Conservation (phyloP, 2,888 invertebrate genomes). For the Leuctra nigra region DNA sequence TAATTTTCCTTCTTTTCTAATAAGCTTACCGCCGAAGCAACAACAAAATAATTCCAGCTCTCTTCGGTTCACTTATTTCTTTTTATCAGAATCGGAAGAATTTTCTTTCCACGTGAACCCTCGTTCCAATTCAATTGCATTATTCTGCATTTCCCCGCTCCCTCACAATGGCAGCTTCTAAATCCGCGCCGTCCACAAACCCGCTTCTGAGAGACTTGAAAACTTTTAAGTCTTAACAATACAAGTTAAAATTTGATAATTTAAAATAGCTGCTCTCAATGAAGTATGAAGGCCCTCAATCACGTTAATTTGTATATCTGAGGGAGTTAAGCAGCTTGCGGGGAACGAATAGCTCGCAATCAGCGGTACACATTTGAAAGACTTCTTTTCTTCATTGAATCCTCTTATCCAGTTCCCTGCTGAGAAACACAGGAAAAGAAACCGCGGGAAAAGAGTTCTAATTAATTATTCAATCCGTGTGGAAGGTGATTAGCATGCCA, state of each 20-base stretch:
- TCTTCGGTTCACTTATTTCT: not conserved
- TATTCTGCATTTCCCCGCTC: conserved; percentile 7
- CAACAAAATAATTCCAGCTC: not conserved
- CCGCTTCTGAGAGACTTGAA: not conserved
- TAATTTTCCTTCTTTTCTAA: conserved; percentile 3
- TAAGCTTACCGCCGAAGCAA: conserved; percentile 1
- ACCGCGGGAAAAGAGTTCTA: conserved; percentile 47
- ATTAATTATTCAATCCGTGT: conserved; percentile 55
- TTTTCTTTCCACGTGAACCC: not conserved
- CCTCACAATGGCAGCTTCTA: not conserved
- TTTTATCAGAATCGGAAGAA: not conserved
- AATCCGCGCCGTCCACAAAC: not conserved
- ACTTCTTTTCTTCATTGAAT: conserved; percentile 9
- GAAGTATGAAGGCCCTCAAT: conserved; percentile 16
- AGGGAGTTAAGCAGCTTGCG: conserved; percentile 3
- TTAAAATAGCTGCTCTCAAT: conserved; percentile 18
- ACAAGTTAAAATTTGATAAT: conserved; percentile 18
- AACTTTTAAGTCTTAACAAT: conserved; percentile 16
- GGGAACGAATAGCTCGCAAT: conserved; percentile 2
- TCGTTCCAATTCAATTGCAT: conserved; percentile 7
- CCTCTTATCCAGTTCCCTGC: conserved; percentile 16
- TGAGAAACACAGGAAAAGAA: conserved; percentile 21
- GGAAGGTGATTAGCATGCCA: conserved; percentile 49
- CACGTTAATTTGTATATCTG: conserved; percentile 18
- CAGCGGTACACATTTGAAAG: conserved; percentile 12